Conservation (phyloP, 2,888 invertebrate genomes). For the Archaeoteleia sp. region DNA sequence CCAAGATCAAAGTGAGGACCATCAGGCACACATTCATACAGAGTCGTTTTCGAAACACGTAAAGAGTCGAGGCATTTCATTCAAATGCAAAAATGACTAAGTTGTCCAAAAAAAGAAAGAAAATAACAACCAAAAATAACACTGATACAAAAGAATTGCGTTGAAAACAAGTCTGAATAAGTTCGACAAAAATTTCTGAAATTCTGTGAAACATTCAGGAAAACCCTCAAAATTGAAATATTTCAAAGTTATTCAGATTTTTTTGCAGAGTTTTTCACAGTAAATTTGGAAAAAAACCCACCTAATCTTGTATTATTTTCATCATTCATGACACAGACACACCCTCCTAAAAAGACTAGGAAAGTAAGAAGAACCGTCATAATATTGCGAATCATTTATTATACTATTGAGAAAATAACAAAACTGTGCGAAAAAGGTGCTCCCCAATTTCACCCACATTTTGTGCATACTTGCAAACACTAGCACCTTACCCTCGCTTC, state of each 20-base stretch:
- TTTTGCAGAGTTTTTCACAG: too few species aligned
- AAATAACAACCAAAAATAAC: not conserved
- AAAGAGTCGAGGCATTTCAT: too few species aligned
- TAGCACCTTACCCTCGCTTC: too few species aligned
- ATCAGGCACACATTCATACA: constrained; percentile 72
- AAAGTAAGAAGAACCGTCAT: constrained; percentile 23
- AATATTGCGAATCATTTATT: constrained; percentile 37
- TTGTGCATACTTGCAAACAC: constrained; percentile 35
- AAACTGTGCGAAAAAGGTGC: constrained; percentile 36
- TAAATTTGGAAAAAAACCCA: too few species aligned
- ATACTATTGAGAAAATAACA: constrained; percentile 40
- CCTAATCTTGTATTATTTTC: too few species aligned
- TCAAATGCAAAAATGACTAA: not conserved
- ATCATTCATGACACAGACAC: not conserved
- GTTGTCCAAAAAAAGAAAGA: not conserved
- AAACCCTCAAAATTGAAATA: too few species aligned
- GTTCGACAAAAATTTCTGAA: too few species aligned
- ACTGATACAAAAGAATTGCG: too few species aligned
- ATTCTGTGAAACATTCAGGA: too few species aligned
- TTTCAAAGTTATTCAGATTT: too few species aligned
- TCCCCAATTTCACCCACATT: too few species aligned
- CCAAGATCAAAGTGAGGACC: constrained; percentile 63
- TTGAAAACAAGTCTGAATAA: too few species aligned
- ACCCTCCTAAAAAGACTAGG: not conserved
- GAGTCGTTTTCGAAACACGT: constrained; percentile 50